Percentiles rank a stretch among this genome's conserved stretches.
Evolutionary conservation across 1,140 invertebrate genomes (phyloP).

Genomic region (Tetramorium parvispinum): DNA sequence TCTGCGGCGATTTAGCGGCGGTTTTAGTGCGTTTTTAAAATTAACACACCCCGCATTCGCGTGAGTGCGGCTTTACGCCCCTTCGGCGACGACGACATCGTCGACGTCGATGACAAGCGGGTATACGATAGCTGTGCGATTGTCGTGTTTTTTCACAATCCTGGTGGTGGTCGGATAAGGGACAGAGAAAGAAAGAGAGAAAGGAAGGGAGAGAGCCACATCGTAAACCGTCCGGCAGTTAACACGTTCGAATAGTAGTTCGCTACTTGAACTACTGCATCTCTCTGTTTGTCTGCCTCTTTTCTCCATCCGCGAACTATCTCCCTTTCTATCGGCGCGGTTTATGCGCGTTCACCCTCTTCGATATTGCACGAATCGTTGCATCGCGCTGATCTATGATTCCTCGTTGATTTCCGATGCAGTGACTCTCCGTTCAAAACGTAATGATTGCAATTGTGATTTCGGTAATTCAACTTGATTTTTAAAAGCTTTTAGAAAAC

Average conservation of each 20-base stretch:
- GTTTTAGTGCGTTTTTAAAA: conserved; percentile 63
- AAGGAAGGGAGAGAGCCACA: conserved; percentile 30
- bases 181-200: conserved; percentile 31
- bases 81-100: conserved; percentile 4
- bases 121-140: conserved; percentile 15
- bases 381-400: conserved; percentile 2
- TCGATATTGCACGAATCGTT: conserved; percentile 18
- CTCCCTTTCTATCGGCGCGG: background rate
- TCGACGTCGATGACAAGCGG: background rate
- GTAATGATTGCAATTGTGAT: background rate
- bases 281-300: background rate
- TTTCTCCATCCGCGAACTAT: background rate
- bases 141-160: conserved; percentile 32
- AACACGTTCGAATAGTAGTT: conserved; percentile 63
- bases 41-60: conserved; percentile 16
- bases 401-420: background rate
- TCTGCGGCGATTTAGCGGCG: conserved; percentile 26
- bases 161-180: conserved; percentile 38
- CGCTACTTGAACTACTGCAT: conserved; percentile 62
- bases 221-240: conserved; percentile 68
- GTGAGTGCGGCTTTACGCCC: background rate
- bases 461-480: background rate
- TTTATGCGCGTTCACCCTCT: conserved; percentile 19
- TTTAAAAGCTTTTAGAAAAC: background rate
- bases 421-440: background rate